Base-by-base conservation (phyloP, 2,113 vertebrate species). In the Vicugna pacos region DNA sequence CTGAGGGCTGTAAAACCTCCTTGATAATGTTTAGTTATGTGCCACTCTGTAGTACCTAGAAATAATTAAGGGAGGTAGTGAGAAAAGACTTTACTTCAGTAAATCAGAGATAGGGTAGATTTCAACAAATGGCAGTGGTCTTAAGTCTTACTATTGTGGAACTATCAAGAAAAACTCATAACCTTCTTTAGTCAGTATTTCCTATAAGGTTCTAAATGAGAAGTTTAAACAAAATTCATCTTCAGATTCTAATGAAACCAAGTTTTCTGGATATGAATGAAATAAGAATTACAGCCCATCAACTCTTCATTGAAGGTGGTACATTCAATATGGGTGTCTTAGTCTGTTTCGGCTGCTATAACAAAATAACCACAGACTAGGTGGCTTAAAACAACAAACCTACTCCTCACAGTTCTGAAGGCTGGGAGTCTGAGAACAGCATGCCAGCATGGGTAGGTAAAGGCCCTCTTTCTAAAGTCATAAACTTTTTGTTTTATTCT, bases 21-120 rank as follows among this genome's bases (percentile, higher is more conserved):
- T 86, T 97, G 77, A 82, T 94, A 97, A 95, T 84, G 7, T 89
- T 92, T 42, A 89, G 22, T 75, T 97, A 58, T 62, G 17, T 89
- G 22, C 24, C 88, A 96, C 28, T 93, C 87, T 50, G 42, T 9
- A 90, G 5, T 89, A 92, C 19, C 2, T 20, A 94, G 28, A 89
- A 92, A 96, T 88, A 96, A 91, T 38, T 95, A 92, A 80, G 32
- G 42, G 62, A 93, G 65, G 72, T 75, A 67, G 22, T 17, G 1
- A 64, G 20, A 19, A 83, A 62, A 46, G 5, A 5, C 72, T 96
- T 42, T 50, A 60, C 32, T 94, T 48, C 46, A 93, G 42, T 75
- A 91, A 92, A 91, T 85, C 5, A 91, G 75, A 32, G 20, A 64
- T 11, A 58, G 13, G 20, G 56, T 83, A 67, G 11, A 3, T 86